Percentiles rank a stretch among this genome's conserved stretches.
Conservation (phyloP, 2,113 vertebrate species). For the Paracanthobrama guichenoti region DNA sequence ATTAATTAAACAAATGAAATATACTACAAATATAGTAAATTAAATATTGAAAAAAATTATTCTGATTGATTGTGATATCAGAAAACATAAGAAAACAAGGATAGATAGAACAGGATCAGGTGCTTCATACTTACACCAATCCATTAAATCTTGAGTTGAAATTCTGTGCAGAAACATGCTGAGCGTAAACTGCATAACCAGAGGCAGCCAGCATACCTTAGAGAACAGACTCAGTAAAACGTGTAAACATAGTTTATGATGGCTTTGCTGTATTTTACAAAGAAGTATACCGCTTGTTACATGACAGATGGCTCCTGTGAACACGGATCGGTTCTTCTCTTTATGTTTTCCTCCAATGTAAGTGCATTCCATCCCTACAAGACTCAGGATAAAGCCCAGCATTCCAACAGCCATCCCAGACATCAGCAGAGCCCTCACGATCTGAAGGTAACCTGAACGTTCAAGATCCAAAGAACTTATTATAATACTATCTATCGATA, state of each 20-base stretch:
- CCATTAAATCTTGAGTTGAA: conserved; percentile 61
- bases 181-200: conserved; percentile 73
- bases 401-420: conserved; percentile 67
- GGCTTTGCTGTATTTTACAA: neutral
- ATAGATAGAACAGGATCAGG: too few species aligned
- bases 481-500: neutral
- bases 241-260: neutral
- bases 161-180: conserved; percentile 67
- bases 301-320: conserved; percentile 69
- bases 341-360: conserved; percentile 72
- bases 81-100: too few species aligned
- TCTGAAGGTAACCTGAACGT: conserved; percentile 70
- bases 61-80: too few species aligned
- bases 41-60: neutral
- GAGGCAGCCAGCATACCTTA: conserved; percentile 66
- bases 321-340: conserved; percentile 71
- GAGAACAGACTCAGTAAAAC: neutral
- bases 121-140: conserved; percentile 64
- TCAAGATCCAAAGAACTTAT: neutral
- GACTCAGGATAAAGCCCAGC: conserved; percentile 73
- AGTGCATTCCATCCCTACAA: conserved; percentile 80
- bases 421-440: conserved; percentile 76
- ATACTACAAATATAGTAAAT: neutral
- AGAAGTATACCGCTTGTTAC: conserved; percentile 66
- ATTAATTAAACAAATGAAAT: neutral